Evolutionary conservation across 1,140 invertebrate genomes (phyloP).

Genomic region (Euura saliciscinereae): DNA sequence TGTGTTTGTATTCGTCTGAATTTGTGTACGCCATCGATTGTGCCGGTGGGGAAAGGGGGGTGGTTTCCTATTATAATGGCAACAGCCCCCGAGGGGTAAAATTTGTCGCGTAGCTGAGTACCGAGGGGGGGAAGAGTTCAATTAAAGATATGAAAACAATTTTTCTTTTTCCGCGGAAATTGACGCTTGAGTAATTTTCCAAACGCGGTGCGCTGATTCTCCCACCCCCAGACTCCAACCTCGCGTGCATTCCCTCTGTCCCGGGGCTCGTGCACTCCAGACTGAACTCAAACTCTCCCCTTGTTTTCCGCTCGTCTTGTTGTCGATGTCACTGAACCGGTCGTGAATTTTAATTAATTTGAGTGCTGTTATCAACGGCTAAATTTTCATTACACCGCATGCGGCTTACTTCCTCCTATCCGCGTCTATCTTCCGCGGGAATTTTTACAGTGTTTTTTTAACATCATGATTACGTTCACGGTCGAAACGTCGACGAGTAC

Average conservation of each 20-base stretch:
- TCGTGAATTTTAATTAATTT: not conserved
- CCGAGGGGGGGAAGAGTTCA: not conserved
- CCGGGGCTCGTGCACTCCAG: not conserved
- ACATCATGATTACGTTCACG: no score
- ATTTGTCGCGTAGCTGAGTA: not conserved
- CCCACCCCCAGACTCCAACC: not conserved
- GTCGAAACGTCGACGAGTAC: no score
- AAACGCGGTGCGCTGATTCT: not conserved
- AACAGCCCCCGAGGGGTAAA: not conserved
- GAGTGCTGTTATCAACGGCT: not conserved
- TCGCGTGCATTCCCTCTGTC: not conserved
- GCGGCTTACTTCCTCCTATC: no score
- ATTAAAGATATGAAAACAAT: slow-evolving; percentile 7
- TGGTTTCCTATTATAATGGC: not conserved
- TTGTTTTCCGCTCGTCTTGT: no score
- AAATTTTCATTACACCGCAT: not conserved
- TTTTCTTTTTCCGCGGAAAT: not conserved
- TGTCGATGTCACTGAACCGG: not conserved
- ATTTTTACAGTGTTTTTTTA: no score
- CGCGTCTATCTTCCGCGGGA: no score
- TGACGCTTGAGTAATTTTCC: not conserved
- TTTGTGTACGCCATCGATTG: slow-evolving; percentile 4
- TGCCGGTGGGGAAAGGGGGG: not conserved
- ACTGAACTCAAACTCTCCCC: not conserved
- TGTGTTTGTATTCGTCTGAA: slow-evolving; percentile 3